Conservation (phyloP, 2,888 invertebrate genomes). For the Cenopis cana region DNA sequence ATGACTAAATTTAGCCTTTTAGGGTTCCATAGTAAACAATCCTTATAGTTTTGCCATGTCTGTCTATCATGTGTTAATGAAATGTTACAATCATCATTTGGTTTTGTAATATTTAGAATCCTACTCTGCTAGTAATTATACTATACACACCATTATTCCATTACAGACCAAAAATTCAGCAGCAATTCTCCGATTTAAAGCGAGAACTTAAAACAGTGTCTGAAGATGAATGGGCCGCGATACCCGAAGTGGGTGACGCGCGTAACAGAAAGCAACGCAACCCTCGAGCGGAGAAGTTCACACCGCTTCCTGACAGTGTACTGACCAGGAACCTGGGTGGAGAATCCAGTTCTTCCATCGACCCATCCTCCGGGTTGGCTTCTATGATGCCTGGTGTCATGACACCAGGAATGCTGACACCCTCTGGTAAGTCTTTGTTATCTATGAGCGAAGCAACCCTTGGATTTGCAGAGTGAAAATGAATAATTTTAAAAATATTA, state of each 20-base stretch:
- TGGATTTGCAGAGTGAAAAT: too few relatives aligned
- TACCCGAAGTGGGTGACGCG: constrained; percentile 99
- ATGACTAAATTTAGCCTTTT: too few relatives aligned
- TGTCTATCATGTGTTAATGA: too few relatives aligned
- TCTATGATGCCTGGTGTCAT: constrained; percentile 94
- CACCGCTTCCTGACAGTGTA: constrained; percentile 98
- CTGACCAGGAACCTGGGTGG: constrained; percentile 94
- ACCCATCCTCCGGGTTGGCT: constrained; percentile 93
- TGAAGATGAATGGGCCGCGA: constrained; percentile 97
- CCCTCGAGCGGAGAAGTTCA: constrained; percentile 97
- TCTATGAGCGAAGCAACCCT: too few relatives aligned
- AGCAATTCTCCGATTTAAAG: constrained; percentile 99
- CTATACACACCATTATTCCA: neutral
- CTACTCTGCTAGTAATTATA: neutral
- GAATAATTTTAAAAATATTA: too few relatives aligned
- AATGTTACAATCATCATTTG: too few relatives aligned
- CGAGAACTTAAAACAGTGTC: constrained; percentile 92
- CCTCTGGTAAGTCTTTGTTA: constrained; percentile 84
- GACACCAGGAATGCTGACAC: constrained; percentile 94
- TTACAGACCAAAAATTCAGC: constrained; percentile 97
- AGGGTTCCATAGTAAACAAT: too few relatives aligned
- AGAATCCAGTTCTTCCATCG: constrained; percentile 91
- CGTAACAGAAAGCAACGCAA: constrained; percentile 98
- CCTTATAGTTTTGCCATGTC: too few relatives aligned
- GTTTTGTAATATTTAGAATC: neutral